These are phyloP conservation scores for Meliscaeva auricollis DNA, from an alignment of 2,888 invertebrate species.

Conservation along the genomic window DNA sequence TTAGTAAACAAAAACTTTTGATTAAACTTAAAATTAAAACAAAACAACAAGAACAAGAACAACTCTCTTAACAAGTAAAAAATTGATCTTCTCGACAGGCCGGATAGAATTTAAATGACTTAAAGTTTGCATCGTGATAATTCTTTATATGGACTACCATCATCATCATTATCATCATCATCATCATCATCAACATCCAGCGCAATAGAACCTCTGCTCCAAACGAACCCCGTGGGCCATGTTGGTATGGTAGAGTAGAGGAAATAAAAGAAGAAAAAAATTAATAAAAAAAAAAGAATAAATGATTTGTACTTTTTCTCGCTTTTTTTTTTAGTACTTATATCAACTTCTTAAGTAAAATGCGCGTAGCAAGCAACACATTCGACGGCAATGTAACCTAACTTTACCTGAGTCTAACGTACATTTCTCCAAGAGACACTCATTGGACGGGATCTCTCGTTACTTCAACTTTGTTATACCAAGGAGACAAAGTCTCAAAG, in stretches of 20 bases:
- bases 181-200: constrained; percentile 43
- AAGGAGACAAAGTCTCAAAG: constrained; percentile 23
- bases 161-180: constrained; percentile 57
- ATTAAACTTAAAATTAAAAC: background rate
- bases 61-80: constrained; percentile 20
- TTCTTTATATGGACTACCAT: constrained; percentile 78
- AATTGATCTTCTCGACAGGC: constrained; percentile 73
- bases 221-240: constrained; percentile 28
- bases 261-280: constrained; percentile 56
- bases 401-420: constrained; percentile 44
- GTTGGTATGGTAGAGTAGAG: constrained; percentile 42
- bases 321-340: constrained; percentile 53
- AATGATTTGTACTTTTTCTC: constrained; percentile 67
- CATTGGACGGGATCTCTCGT: constrained; percentile 44
- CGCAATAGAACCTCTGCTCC: constrained; percentile 64
- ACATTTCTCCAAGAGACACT: constrained; percentile 57
- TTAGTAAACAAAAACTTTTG: background rate
- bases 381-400: constrained; percentile 58
- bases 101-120: constrained; percentile 78
- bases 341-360: constrained; percentile 60
- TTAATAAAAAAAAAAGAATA: constrained; percentile 62
- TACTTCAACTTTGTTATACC: constrained; percentile 4
- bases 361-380: constrained; percentile 50
- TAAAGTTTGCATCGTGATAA: constrained; percentile 77
- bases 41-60: constrained; percentile 13